Base-by-base conservation (phyloP, 2,113 vertebrate genomes). In the Lasiurus borealis region DNA sequence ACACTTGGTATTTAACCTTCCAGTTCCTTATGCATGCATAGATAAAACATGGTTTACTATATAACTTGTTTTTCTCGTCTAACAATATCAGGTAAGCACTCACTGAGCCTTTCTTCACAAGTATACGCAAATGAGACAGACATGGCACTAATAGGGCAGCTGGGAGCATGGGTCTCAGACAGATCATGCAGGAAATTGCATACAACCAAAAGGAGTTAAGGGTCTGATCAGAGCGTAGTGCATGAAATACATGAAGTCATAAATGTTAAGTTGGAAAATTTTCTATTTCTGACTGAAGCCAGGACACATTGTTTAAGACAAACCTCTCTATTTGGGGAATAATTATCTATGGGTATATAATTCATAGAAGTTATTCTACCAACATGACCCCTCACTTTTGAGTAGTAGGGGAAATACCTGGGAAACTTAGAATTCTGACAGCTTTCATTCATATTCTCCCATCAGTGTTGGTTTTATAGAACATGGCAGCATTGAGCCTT, bases 331-430 rank as follows among this genome's bases (percentile, higher is more conserved):
- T 62, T 71, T 50, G 50, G 77, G 59, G 50, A 90, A 59, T 57
- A n/a, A 31, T 78, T 86, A 54, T 68, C 85, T 84, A 76, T 50
- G 82, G 57, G 15, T 15, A 40, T 48, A 54, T 23, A 73, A 76
- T 76, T 62, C 50, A 77, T 48, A 68, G 90, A 83, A 83, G n/a
- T 85, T 80, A 48, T 85, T 88, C 16, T 85, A 75, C 76, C 48
- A 21, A 25, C 64, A 6, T 62, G 57, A 72, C 57, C 40, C 44
- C 10, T 88, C 3, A 44, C 25, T 72, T 91, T 82, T 66, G 29
- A 89, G 44, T 31, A 94, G 16, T 90, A 77, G 75, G 68, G 46
- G 54, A 89, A 64, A 82, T 76, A 80, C 57, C 52, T 92, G 57
- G 68, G 54, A 85, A 76, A 36, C 73, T 27, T 85, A 54, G 34